Conservation (phyloP, 2,888 invertebrate genomes). For the Phalangium opilio region DNA sequence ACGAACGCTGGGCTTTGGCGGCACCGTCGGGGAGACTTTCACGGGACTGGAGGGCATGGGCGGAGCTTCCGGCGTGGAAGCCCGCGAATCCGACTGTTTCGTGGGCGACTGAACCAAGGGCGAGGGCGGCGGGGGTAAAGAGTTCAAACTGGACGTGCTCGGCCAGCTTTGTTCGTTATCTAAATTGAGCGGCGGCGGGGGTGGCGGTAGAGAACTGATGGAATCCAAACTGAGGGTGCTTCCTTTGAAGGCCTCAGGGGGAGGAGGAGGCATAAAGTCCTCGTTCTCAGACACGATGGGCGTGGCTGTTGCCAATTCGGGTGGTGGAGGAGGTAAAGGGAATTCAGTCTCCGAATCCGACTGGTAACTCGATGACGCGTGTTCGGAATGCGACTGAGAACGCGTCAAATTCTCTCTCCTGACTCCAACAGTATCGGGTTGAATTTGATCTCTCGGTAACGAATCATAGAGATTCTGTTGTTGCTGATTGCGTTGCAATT, state of each 20-base stretch:
- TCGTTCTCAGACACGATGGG: slow-evolving; percentile 9
- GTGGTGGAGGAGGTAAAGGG: slow-evolving; percentile 55
- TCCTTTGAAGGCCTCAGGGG: slow-evolving; percentile 24
- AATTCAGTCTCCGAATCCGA: slow-evolving; percentile 32
- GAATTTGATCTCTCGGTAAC: too few species aligned
- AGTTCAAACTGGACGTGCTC: slow-evolving; percentile 21
- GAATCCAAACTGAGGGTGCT: slow-evolving; percentile 14
- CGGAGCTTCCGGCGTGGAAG: slow-evolving; percentile 8
- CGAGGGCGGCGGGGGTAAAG: slow-evolving; percentile 21
- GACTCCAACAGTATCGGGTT: too few species aligned
- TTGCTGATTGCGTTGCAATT: slow-evolving; percentile 1
- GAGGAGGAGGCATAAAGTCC: slow-evolving; percentile 25
- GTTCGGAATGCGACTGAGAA: too few species aligned
- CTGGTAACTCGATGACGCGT: slow-evolving; percentile 1
- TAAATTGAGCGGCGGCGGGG: slow-evolving; percentile 20
- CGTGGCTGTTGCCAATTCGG: slow-evolving; percentile 30
- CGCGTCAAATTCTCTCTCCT: too few species aligned
- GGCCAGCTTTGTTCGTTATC: slow-evolving; percentile 18
- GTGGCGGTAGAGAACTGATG: slow-evolving; percentile 19
- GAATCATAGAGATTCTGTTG: background rate
- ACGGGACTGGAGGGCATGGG: slow-evolving; percentile 1
- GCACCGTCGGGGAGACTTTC: slow-evolving; percentile 8
- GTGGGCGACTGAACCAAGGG: slow-evolving; percentile 13
- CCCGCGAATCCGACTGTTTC: slow-evolving; percentile 13
- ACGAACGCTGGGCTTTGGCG: slow-evolving; percentile 15